Evolutionary conservation across 2,113 vertebrate genomes (phyloP), one percentile per base, ranked within the genome.

Genomic region (Crotalus horridus): DNA sequence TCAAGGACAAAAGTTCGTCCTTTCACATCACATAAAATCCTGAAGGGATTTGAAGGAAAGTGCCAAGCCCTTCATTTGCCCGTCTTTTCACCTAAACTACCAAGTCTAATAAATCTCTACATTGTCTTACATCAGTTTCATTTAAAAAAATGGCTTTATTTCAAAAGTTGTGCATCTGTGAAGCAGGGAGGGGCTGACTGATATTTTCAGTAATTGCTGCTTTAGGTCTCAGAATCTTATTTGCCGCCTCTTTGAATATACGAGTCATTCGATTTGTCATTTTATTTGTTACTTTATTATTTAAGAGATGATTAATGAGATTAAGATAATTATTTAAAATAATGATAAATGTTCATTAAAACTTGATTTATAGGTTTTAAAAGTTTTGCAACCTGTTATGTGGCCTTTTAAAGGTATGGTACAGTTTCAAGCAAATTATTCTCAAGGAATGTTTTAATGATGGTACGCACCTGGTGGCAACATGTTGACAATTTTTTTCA

Each of bases 401-500:
- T 87, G 46, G 85, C 20, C n/a, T 21, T 46, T 87, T 87, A 91
- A 87, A 53, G 21, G 29, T 10, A 88, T 3, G 7, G 5, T 48
- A 51, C n/a, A 54, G 69, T 55, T 13, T 48, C 13, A 59, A 69
- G 20, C 15, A 26, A 89, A 92, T 90, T 2, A n/a, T 86, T 86
- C 89, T 9, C 3, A 4, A 58, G 39, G 5, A 85, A 89, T 58
- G 48, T 13, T 89, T 92, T 33, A 89, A 56, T 56, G 48, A 51
- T 1, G n/a, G 69, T 26, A 96, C 96, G 91, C 96, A 98, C 97
- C 87, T 96, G 21, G 96, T 96, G 97, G 98, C 51, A 98, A 94
- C 93, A 96, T 94, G 92, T 98, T 95, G 10, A 97, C 89, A 26
- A 97, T 97, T 96, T 98, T 97, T 88, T 96, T 91, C 91, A 98